phyloP scores from a whole-genome alignment of 2,888 invertebrate genomes.

The Eurytoma adleriae region DNA sequence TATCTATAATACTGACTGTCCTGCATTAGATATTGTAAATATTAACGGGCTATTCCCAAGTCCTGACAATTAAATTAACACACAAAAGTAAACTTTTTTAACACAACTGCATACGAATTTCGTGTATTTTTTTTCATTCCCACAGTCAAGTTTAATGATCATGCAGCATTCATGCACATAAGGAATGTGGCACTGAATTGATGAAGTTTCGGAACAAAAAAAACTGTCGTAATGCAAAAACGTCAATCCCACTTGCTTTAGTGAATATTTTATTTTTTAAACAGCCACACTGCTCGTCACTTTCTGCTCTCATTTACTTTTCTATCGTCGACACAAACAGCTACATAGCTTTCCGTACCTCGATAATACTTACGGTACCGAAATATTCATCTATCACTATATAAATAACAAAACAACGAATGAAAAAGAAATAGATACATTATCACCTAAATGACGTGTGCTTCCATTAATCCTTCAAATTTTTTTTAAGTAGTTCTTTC shows the following conservation, averaged over 20 bases:
- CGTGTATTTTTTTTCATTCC: conserved; percentile 38
- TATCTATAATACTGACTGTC: conserved; percentile 54
- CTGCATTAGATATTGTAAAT: conserved; percentile 36
- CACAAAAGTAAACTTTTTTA: conserved; percentile 29
- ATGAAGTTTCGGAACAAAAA: conserved; percentile 33
- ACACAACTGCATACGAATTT: conserved; percentile 31
- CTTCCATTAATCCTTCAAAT: conserved; percentile 14
- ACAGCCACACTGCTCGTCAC: conserved; percentile 51
- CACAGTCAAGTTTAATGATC: conserved; percentile 35
- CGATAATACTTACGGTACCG: conserved; percentile 34
- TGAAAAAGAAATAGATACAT: conserved; percentile 29
- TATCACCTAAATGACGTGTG: conserved; percentile 22
- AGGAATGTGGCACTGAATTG: conserved; percentile 51
- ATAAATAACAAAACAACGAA: conserved; percentile 34
- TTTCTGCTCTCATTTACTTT: conserved; percentile 7
- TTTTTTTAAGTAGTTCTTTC: conserved; percentile 34
- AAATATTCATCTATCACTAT: conserved; percentile 22
- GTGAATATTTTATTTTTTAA: conserved; percentile 29
- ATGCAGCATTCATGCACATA: conserved; percentile 44
- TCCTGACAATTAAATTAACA: conserved; percentile 8
- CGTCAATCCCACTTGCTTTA: conserved; percentile 10
- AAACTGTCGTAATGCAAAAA: conserved; percentile 4
- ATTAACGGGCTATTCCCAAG: background rate
- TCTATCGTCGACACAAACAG: conserved; percentile 31
- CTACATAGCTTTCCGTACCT: conserved; percentile 18